phyloP scores from a whole-genome alignment of 92 coral and sea anemone genomes.

The Paragorgia papillata region DNA sequence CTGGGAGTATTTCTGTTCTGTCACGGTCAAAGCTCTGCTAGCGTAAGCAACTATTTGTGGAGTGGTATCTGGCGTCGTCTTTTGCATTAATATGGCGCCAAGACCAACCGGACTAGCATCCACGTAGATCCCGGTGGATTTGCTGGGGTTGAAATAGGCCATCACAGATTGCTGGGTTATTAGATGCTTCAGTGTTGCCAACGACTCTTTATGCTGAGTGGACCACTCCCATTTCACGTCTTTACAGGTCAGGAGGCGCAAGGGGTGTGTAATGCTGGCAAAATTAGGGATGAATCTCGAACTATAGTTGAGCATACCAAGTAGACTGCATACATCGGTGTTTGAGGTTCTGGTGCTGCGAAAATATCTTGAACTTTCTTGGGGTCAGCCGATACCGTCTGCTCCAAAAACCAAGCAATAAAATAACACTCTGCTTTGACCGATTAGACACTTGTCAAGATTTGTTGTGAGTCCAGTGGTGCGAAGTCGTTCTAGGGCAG shows the following conservation, averaged over 20 bases:
- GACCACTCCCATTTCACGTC: constrained; percentile 9
- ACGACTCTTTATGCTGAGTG: background rate
- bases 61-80: background rate
- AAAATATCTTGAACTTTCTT: background rate
- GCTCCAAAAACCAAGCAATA: background rate
- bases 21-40: background rate
- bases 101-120: constrained; percentile 25
- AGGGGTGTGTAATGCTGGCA: constrained; percentile 4
- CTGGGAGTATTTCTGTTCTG: constrained; percentile 4
- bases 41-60: background rate
- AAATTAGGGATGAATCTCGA: constrained; percentile 1
- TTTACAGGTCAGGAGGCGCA: background rate
- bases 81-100: constrained; percentile 1
- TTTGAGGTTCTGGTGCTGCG: constrained; percentile 3
- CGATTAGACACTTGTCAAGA: no score
- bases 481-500: background rate
- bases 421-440: background rate
- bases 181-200: background rate
- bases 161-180: background rate
- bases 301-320: constrained; percentile 15
- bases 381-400: constrained; percentile 9
- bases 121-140: no score
- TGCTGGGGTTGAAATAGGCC: constrained; percentile 17
- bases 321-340: background rate
- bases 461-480: constrained; percentile 13